phyloP scores from a whole-genome alignment of 1,140 invertebrate species.

The Tetragnatha versicolor region DNA sequence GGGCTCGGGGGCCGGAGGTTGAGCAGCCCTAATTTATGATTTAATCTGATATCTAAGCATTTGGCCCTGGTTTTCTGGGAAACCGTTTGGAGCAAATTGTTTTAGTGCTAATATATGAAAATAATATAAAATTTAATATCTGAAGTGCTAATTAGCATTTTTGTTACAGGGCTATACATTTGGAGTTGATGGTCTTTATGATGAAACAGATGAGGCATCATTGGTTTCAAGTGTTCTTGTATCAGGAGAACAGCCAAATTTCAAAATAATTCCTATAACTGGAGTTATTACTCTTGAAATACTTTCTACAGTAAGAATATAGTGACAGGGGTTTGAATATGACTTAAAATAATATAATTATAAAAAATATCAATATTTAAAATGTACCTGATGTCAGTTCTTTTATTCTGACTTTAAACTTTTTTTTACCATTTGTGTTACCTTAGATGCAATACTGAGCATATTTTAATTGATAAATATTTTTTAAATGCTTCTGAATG shows the following conservation, averaged over 20 bases:
- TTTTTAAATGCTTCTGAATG: too few relatives aligned
- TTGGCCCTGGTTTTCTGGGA: too few relatives aligned
- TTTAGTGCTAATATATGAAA: too few relatives aligned
- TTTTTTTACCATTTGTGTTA: too few relatives aligned
- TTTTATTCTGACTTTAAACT: not conserved
- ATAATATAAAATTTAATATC: too few relatives aligned
- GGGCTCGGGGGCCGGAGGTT: too few relatives aligned
- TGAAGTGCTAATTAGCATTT: not conserved
- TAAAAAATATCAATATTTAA: not conserved
- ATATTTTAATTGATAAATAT: too few relatives aligned
- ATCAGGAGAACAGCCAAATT: slow-evolving; percentile 43
- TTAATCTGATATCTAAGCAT: too few relatives aligned
- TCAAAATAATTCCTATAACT: slow-evolving; percentile 36
- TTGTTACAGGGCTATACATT: slow-evolving; percentile 35
- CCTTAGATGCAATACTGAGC: too few relatives aligned
- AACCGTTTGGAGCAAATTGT: too few relatives aligned
- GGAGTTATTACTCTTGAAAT: slow-evolving; percentile 38
- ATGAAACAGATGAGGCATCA: slow-evolving; percentile 50
- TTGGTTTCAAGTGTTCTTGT: slow-evolving; percentile 41
- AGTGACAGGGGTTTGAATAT: not conserved
- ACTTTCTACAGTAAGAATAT: slow-evolving; percentile 22
- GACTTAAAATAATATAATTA: not conserved
- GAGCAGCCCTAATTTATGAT: too few relatives aligned
- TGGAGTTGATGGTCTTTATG: slow-evolving; percentile 22
- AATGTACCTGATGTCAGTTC: not conserved